These are phyloP conservation scores for Betta splendens DNA, from an alignment of 2,797 vertebrate species.

Conservation along the genomic window DNA sequence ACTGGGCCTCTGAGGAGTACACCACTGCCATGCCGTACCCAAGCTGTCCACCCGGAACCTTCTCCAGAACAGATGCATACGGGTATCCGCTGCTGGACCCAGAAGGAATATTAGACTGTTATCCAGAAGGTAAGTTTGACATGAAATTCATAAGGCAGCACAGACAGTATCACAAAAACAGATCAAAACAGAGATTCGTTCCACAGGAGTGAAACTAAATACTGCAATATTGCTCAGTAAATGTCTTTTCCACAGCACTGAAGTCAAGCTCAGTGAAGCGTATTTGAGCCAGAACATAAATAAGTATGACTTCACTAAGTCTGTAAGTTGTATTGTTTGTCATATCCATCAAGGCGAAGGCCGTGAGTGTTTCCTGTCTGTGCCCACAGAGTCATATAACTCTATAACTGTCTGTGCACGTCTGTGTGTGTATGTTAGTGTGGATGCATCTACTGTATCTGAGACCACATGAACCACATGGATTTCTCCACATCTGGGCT, in stretches of 20 bases:
- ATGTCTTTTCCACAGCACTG: conserved; percentile 17
- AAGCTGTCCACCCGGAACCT: conserved; percentile 91
- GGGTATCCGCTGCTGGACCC: conserved; percentile 84
- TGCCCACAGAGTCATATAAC: conserved; percentile 38
- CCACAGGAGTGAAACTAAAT: conserved; percentile 15
- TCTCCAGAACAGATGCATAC: conserved; percentile 82
- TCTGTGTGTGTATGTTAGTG: conserved; percentile 26
- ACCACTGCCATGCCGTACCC: conserved; percentile 68
- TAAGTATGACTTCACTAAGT: conserved; percentile 43
- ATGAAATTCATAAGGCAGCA: neutral
- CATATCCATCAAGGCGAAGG: conserved; percentile 27
- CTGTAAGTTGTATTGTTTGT: conserved; percentile 49
- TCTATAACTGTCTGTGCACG: conserved; percentile 30
- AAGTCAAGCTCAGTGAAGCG: conserved; percentile 20
- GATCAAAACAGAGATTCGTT: neutral
- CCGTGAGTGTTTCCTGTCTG: conserved; percentile 39
- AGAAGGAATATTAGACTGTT: conserved; percentile 88
- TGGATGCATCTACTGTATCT: conserved; percentile 30
- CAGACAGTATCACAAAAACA: conserved; percentile 3
- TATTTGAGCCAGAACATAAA: conserved; percentile 30
- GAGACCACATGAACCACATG: conserved; percentile 52
- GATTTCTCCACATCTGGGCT: conserved; percentile 49
- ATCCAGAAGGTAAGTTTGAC: conserved; percentile 86
- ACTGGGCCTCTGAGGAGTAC: conserved; percentile 79
- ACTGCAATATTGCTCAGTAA: conserved; percentile 10